Conservation (phyloP, 1,140 invertebrate genomes). For the Drosophila burlai region DNA sequence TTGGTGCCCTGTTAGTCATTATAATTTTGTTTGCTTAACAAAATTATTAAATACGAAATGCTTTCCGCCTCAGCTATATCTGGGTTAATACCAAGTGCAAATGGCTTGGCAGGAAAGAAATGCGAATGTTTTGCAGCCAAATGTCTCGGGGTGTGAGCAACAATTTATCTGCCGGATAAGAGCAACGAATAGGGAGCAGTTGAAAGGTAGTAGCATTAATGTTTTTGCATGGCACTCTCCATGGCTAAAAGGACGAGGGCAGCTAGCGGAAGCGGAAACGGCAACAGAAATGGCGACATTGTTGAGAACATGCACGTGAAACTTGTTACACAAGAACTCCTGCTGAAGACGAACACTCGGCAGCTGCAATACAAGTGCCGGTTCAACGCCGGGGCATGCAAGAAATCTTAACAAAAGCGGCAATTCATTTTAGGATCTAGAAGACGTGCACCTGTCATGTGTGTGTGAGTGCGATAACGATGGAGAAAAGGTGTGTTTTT, state of each 20-base stretch:
- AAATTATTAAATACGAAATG: slow-evolving; percentile 21
- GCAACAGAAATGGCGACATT: slow-evolving; percentile 69
- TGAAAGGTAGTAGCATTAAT: slow-evolving; percentile 61
- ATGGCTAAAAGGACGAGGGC: slow-evolving; percentile 11
- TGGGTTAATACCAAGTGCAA: slow-evolving; percentile 70
- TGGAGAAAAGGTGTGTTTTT: slow-evolving; percentile 24
- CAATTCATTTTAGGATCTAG: slow-evolving; percentile 78
- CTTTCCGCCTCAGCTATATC: slow-evolving; percentile 43
- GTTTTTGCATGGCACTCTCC: slow-evolving; percentile 65
- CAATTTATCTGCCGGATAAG: slow-evolving; percentile 74
- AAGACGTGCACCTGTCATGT: slow-evolving; percentile 75
- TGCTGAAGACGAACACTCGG: slow-evolving; percentile 28
- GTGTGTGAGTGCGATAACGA: slow-evolving; percentile 18
- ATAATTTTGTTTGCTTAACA: not conserved
- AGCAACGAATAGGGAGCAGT: slow-evolving; percentile 42
- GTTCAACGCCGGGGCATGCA: slow-evolving; percentile 52
- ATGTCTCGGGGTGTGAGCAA: slow-evolving; percentile 27
- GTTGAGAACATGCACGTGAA: slow-evolving; percentile 79
- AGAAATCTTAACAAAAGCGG: slow-evolving; percentile 81
- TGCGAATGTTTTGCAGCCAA: slow-evolving; percentile 59
- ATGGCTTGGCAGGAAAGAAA: slow-evolving; percentile 62
- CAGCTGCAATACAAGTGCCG: slow-evolving; percentile 35
- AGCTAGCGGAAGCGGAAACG: slow-evolving; percentile 31
- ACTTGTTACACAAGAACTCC: slow-evolving; percentile 71
- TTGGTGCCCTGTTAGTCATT: not conserved